Evolutionary conservation across 2,888 invertebrate species (phyloP).

Genomic region (Thymelicus acteon): DNA sequence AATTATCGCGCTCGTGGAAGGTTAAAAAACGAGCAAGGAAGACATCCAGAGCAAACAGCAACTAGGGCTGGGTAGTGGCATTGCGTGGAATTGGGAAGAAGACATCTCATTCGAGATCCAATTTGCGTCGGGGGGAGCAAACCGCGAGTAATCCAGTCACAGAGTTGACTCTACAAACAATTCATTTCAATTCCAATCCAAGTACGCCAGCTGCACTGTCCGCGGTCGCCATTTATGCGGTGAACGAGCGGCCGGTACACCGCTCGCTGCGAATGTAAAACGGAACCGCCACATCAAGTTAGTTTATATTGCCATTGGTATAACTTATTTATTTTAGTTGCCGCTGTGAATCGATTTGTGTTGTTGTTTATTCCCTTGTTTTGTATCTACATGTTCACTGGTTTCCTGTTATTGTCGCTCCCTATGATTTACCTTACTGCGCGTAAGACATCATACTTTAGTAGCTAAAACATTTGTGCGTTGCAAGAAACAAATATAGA

Average conservation of each 20-base stretch:
- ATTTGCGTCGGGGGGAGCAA: slow-evolving; percentile 63
- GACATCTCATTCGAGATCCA: slow-evolving; percentile 74
- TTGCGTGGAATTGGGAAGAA: slow-evolving; percentile 59
- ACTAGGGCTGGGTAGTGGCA: slow-evolving; percentile 47
- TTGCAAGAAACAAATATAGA: too few relatives aligned
- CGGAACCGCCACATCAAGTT: slow-evolving; percentile 4
- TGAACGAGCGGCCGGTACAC: slow-evolving; percentile 8
- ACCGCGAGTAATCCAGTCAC: slow-evolving; percentile 66
- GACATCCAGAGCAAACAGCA: slow-evolving; percentile 13
- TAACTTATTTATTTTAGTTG: slow-evolving; percentile 12
- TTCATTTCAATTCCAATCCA: slow-evolving; percentile 76
- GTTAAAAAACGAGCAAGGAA: slow-evolving; percentile 4
- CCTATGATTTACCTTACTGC: too few relatives aligned
- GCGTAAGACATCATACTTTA: too few relatives aligned
- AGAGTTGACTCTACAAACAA: slow-evolving; percentile 72
- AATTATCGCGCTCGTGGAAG: slow-evolving; percentile 18
- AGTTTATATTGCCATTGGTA: neutral
- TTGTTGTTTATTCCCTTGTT: too few relatives aligned
- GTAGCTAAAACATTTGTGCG: too few relatives aligned
- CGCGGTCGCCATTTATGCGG: slow-evolving; percentile 42
- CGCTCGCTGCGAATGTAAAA: slow-evolving; percentile 17
- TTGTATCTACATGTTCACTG: too few relatives aligned
- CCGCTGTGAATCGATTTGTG: neutral
- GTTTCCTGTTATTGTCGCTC: too few relatives aligned
- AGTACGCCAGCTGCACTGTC: slow-evolving; percentile 55